Evolutionary conservation across 2,888 invertebrate species (phyloP), one percentile per base, ranked within the genome.

Genomic region (Drosophila fulvimacula): DNA sequence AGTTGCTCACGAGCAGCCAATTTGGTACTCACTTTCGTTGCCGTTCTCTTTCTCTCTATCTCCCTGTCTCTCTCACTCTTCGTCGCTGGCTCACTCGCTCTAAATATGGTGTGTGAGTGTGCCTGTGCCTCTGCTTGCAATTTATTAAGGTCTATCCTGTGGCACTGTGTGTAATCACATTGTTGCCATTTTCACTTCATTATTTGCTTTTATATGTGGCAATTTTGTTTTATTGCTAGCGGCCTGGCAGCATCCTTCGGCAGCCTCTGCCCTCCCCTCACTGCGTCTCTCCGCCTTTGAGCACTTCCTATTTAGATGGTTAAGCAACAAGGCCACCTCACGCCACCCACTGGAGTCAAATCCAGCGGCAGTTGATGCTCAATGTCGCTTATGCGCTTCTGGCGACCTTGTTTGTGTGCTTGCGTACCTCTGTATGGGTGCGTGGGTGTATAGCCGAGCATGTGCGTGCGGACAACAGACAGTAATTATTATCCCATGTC

Each of bases 401-500:
- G 71, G 73, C 75, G 84, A 80, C 88, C 81, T 82, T 79, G 82
- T 77, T 58, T 70, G 58, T 62, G 44, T 62, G 61, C 15, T 30
- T 55, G 19, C 36, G 63, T 56, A 27, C 48, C 30, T 59, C 55
- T 36, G 59, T 51, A 27, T 51, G 34, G 49, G 24, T 49, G 32
- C 58, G 52, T 36, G 63, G 34, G 52, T 51, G 51, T 48, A 52
- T 59, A 60, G 58, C 10, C 24, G 48, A 48, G 56, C 51, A 51
- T 42, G 63, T 69, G 82, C 69, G 73, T 66, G 59, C 59, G 68
- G 57, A 69, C 60, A 77, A 79, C 76, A 85, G 89, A 88, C 88
- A 88, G 90, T 89, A 88, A 86, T 86, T 89, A 86, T 89, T 81
- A 88, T 89, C 88, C 89, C 85, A 85, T 89, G 89, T 89, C 78